Evolutionary conservation across 2,888 invertebrate genomes (phyloP).

Genomic region (Macaria notata): DNA sequence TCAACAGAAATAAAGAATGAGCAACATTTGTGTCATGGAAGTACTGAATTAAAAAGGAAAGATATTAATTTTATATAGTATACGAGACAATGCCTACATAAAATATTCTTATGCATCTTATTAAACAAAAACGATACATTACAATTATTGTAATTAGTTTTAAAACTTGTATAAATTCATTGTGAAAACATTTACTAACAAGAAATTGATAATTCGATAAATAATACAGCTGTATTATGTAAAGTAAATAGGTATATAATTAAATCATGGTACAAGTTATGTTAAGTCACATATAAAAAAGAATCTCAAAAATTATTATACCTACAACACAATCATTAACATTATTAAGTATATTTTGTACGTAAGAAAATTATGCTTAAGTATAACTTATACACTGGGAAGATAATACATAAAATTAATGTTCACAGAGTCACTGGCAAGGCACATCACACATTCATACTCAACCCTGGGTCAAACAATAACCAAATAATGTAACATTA

Average conservation of each 20-base stretch:
- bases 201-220: too few relatives aligned
- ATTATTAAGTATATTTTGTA: conserved; percentile 29
- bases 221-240: too few relatives aligned
- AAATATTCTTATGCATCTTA: too few relatives aligned
- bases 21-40: conserved; percentile 14
- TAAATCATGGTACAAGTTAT: too few relatives aligned
- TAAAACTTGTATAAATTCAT: too few relatives aligned
- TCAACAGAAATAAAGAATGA: neutral
- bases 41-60: neutral
- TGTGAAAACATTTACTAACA: too few relatives aligned
- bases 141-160: too few relatives aligned
- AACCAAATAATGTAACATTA: conserved; percentile 27
- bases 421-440: conserved; percentile 60
- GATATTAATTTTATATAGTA: too few relatives aligned
- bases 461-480: conserved; percentile 27
- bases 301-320: conserved; percentile 17
- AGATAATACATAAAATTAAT: conserved; percentile 29
- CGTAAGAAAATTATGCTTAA: conserved; percentile 37
- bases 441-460: conserved; percentile 40
- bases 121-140: too few relatives aligned
- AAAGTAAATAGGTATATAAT: too few relatives aligned
- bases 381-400: conserved; percentile 36
- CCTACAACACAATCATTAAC: conserved; percentile 14
- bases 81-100: too few relatives aligned
- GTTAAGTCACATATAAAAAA: conserved; percentile 1